Evolutionary conservation across 2,113 vertebrate species (phyloP).

Genomic region (Echinops telfairi): DNA sequence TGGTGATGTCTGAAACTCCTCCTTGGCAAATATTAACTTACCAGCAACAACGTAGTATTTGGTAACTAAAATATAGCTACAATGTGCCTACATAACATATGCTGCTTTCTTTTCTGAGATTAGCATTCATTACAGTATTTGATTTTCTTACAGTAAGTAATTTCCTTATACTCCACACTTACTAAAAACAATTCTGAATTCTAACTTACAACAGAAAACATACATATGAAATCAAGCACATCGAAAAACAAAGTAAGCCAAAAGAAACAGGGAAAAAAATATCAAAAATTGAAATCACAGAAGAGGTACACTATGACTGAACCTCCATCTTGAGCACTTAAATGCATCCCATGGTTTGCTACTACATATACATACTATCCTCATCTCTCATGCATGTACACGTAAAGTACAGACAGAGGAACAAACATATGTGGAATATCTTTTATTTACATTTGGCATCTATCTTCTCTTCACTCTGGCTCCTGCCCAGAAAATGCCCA

Average conservation of each 20-base stretch:
- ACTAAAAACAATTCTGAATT: constrained; percentile 9
- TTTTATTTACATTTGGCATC: neutral
- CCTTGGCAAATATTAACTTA: constrained; percentile 52
- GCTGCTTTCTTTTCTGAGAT: constrained; percentile 25
- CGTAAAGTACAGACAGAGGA: neutral
- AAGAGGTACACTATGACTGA: too few relatives aligned
- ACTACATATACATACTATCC: neutral
- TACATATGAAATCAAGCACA: neutral
- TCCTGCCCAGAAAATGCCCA: neutral
- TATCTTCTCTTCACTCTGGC: neutral
- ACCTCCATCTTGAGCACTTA: neutral
- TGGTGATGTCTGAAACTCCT: constrained; percentile 31
- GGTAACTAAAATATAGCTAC: constrained; percentile 18
- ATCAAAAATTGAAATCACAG: neutral
- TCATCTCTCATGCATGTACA: accelerated
- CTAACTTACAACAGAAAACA: constrained; percentile 17
- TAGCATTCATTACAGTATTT: neutral
- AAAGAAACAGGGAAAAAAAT: constrained; percentile 6
- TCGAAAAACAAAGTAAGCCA: neutral
- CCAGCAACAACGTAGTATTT: constrained; percentile 24
- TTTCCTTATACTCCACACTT: constrained; percentile 48
- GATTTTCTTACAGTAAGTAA: constrained; percentile 17
- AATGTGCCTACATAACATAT: constrained; percentile 21
- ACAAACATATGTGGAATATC: neutral
- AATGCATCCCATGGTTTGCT: neutral